Percentiles rank a stretch among this genome's conserved stretches.
Evolutionary conservation across 1,140 invertebrate species (phyloP).

Genomic region (Rhagoletis zephyria): DNA sequence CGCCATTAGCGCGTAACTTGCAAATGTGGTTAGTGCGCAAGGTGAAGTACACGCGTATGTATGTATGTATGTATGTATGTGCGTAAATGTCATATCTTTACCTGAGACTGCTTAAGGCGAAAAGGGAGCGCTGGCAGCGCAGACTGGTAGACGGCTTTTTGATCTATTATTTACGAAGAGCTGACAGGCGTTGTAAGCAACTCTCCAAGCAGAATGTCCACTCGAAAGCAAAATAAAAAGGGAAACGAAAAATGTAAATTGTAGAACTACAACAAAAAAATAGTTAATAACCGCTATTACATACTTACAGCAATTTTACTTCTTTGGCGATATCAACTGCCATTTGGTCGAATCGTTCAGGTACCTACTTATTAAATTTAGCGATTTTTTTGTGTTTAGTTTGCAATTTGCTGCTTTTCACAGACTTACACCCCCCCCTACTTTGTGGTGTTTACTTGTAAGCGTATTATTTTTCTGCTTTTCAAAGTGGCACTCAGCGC

Average conservation of each 20-base stretch:
- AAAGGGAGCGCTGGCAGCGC: neutral
- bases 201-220: neutral
- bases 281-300: neutral
- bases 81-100: neutral
- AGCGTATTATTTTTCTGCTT: neutral
- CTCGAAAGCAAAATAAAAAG: neutral
- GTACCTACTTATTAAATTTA: slow-evolving; percentile 23
- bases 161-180: slow-evolving; percentile 35
- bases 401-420: neutral
- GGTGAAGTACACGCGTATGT: neutral
- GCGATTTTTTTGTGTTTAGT: neutral
- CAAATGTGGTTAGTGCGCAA: slow-evolving; percentile 5
- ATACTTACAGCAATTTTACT: neutral
- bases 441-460: neutral
- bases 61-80: neutral
- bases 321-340: neutral
- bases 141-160: slow-evolving; percentile 1
- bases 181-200: slow-evolving; percentile 46
- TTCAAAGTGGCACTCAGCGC: slow-evolving; percentile 31
- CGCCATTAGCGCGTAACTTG: slow-evolving; percentile 43
- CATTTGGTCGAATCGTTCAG: slow-evolving; percentile 8
- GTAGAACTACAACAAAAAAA: neutral
- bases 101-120: neutral
- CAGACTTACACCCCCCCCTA: neutral
- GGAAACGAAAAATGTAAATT: neutral